phyloP scores from a whole-genome alignment of 2,888 invertebrate genomes.

The Geophilus truncorum region DNA sequence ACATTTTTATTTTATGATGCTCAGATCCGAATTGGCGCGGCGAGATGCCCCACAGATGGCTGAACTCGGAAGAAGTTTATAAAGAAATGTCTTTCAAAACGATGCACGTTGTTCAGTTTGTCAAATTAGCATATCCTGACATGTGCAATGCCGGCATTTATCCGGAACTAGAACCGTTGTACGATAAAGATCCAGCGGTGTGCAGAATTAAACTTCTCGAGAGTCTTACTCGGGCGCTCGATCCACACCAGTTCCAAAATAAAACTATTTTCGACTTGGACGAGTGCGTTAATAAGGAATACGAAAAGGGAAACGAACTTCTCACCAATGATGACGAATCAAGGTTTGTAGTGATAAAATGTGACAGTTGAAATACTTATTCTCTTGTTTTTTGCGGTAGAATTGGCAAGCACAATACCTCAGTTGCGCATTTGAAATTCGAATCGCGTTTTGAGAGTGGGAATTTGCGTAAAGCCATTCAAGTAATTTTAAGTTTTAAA shows the following conservation, averaged over 20 bases:
- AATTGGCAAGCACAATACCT: constrained; percentile 50
- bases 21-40: not conserved
- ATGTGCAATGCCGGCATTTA: constrained; percentile 56
- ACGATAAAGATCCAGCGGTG: constrained; percentile 54
- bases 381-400: constrained; percentile 39
- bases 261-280: constrained; percentile 66
- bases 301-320: not conserved
- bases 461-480: constrained; percentile 73
- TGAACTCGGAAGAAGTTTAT: constrained; percentile 44
- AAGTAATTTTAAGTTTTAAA: too few relatives aligned
- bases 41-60: constrained; percentile 27
- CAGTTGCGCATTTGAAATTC: constrained; percentile 58
- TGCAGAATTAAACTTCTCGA: constrained; percentile 59
- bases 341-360: constrained; percentile 35
- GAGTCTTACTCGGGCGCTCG: constrained; percentile 63
- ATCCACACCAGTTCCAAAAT: constrained; percentile 58
- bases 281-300: not conserved
- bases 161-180: constrained; percentile 57
- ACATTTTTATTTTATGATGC: not conserved
- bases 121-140: constrained; percentile 71
- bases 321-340: constrained; percentile 37
- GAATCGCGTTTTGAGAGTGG: constrained; percentile 84
- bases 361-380: not conserved
- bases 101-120: constrained; percentile 61
- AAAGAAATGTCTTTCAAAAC: constrained; percentile 45